Conservation (phyloP, 2,113 vertebrate species). For the Macquaria australasica region DNA sequence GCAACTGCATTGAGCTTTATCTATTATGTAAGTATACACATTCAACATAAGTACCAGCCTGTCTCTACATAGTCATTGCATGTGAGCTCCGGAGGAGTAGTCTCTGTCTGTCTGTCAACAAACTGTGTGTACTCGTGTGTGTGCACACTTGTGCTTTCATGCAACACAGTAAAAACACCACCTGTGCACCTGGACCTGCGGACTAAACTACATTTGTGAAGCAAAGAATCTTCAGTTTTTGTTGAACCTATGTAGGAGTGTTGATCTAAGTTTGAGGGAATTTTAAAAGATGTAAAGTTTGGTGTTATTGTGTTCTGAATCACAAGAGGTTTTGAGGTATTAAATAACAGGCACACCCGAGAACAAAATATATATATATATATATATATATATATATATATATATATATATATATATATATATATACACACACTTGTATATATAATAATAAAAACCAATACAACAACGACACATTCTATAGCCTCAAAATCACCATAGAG, state of each 20-base stretch:
- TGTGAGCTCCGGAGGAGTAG: not conserved
- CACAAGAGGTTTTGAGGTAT: not conserved
- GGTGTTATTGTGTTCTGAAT: not conserved
- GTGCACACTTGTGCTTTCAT: not conserved
- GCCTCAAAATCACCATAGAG: not conserved
- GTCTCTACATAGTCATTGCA: slow-evolving; percentile 8
- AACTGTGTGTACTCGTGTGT: not conserved
- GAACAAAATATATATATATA: not conserved
- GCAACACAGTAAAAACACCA: not conserved
- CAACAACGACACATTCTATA: not conserved
- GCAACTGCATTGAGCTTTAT: slow-evolving; percentile 36
- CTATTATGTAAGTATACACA: slow-evolving; percentile 39
- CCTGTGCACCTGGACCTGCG: not conserved
- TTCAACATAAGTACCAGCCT: slow-evolving; percentile 5
- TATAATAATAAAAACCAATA: slow-evolving; percentile 15
- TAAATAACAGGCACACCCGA: not conserved
- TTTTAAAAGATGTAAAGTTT: slow-evolving; percentile 2
- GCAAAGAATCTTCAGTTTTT: not conserved
- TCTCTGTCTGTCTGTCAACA: not conserved
- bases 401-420: not conserved
- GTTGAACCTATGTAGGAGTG: not conserved
- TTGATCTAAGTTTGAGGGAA: slow-evolving; percentile 6
- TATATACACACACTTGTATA: not conserved
- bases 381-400: not conserved
- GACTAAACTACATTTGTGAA: not conserved